Evolutionary conservation across 2,797 vertebrate species (phyloP), one percentile per base, ranked within the genome.

Genomic region (Decapterus maruadsi): DNA sequence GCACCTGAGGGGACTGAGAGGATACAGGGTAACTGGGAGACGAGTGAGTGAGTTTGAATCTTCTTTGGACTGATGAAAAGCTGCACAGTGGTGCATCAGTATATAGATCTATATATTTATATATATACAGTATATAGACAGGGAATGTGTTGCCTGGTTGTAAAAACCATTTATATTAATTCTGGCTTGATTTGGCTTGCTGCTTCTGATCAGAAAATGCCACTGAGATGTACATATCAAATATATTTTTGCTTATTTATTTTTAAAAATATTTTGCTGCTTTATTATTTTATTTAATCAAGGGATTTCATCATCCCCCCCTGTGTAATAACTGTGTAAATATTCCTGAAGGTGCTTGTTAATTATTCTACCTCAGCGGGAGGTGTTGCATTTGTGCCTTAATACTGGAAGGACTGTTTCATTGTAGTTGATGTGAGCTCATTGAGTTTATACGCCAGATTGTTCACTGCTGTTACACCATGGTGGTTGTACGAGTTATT

Each of bases 141-240:
- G 31, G 60, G 10, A 36, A 48, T 34, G 46, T 58, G 50, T 48
- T 54, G 51, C 48, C 59, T 69, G 43, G 61, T 38, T 59, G 2
- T 19, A 45, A 31, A 48, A 77, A 67, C 54, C 17, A 38, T 22
- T 48, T 0, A 26, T 7, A 10, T 17, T 58, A 2, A 80, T 72
- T 60, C 20, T 46, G 22, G 29, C 10, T 17, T 43, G 31, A 80
- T 80, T 71, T 75, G 56, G 36, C 42, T 60, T 65, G n/a, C 40
- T 81, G 42, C 26, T 45, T 72, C 51, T 46, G 0, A 50, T 70
- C 22, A 51, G 22, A 51, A 51, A 50, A 12, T 6, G n/a, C 56
- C 51, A 56, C 60, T 50, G 29, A 77, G 75, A 82, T 93, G 87
- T 90, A 93, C 81, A 89, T 91, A 91, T 74, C 12, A 45, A 34